Conservation (phyloP, 2,113 vertebrate genomes). For the Psephotus haematonotus region DNA sequence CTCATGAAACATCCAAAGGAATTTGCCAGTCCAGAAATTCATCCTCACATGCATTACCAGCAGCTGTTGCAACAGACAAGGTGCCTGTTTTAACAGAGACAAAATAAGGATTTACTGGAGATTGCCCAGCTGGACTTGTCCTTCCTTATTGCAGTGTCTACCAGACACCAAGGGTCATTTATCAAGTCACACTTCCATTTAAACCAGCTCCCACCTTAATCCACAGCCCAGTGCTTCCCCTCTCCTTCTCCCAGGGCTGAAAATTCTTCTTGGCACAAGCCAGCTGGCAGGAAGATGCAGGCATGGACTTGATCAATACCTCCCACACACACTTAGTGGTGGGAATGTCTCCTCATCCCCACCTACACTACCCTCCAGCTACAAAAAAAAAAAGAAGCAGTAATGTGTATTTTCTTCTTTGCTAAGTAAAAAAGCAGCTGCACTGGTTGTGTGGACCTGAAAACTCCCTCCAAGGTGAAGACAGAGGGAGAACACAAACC, state of each 20-base stretch:
- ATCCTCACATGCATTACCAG: background rate
- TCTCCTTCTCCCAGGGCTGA: background rate
- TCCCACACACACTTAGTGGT: background rate
- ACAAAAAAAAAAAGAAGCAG: background rate
- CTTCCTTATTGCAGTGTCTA: background rate
- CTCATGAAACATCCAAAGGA: background rate
- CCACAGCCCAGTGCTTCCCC: background rate
- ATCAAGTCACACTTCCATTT: background rate
- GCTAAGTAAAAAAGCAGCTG: fast-evolving
- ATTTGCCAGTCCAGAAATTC: background rate
- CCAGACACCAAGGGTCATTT: background rate
- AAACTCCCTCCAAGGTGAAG: background rate
- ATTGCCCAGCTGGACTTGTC: background rate
- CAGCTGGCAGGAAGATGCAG: background rate
- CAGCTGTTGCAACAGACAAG: background rate
- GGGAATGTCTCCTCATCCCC: background rate
- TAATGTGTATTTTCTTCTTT: background rate
- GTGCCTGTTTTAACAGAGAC: fast-evolving
- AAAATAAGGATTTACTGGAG: background rate
- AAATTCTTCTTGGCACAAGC: background rate
- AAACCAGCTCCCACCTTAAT: background rate
- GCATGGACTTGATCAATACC: background rate
- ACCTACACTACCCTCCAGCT: background rate
- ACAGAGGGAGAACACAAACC: background rate
- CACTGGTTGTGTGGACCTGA: background rate